Evolutionary conservation across 2,113 vertebrate genomes (phyloP).

Genomic region (Bettongia penicillata): DNA sequence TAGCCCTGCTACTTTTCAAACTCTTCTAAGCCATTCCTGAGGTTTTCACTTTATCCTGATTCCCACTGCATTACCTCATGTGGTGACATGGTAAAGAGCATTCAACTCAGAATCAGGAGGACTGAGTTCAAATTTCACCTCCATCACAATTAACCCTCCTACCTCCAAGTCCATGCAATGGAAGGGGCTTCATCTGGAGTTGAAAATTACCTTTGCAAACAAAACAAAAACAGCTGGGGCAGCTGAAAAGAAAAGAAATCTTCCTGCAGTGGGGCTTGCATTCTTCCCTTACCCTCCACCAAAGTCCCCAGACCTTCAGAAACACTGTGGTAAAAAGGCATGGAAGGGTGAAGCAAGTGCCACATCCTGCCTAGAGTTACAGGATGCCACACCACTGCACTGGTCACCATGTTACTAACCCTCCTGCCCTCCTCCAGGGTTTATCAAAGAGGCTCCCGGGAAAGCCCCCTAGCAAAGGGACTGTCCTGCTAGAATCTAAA

Average conservation of each 20-base stretch:
- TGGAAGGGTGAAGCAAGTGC: too few species aligned
- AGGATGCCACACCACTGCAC: too few species aligned
- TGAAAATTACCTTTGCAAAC: neutral
- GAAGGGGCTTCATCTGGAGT: neutral
- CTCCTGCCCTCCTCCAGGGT: too few species aligned
- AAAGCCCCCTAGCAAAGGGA: neutral
- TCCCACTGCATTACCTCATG: neutral
- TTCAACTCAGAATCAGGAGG: neutral
- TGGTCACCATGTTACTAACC: too few species aligned
- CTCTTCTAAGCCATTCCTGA: neutral
- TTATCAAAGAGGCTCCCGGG: neutral
- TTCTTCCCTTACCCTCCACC: too few species aligned
- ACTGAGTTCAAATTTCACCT: neutral
- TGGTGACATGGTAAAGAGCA: neutral
- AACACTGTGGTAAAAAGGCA: too few species aligned
- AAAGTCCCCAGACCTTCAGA: too few species aligned
- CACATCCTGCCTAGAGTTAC: too few species aligned
- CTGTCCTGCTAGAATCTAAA: neutral
- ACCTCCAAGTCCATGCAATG: neutral
- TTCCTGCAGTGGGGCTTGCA: too few species aligned
- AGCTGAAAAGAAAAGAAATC: too few species aligned
- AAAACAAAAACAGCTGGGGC: too few species aligned
- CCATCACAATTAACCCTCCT: neutral
- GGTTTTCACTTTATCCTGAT: neutral
- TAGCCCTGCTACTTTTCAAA: neutral